Conservation (phyloP, 1,140 invertebrate species). For the Nephila pilipes region DNA sequence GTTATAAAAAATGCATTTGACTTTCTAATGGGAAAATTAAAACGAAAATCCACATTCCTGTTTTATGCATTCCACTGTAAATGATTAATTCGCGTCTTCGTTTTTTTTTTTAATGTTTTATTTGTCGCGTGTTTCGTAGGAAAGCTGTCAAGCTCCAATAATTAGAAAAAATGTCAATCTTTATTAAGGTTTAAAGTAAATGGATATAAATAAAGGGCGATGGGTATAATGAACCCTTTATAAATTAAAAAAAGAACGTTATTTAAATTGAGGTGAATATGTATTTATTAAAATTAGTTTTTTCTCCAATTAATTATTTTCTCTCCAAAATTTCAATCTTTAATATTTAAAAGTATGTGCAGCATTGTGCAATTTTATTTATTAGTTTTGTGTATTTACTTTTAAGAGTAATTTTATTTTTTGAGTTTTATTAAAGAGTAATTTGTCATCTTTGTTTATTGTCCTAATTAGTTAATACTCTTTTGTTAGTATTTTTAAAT, state of each 20-base stretch:
- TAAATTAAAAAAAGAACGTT: background rate
- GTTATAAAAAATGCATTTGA: constrained; percentile 72
- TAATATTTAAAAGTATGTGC: background rate
- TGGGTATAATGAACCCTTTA: background rate
- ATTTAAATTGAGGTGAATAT: constrained; percentile 28
- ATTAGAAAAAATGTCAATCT: constrained; percentile 35
- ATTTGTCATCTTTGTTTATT: too few species aligned
- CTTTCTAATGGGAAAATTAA: constrained; percentile 69
- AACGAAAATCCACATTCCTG: constrained; percentile 17
- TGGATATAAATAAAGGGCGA: background rate
- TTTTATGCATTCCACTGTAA: constrained; percentile 52
- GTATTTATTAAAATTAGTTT: constrained; percentile 36
- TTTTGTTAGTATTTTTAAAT: too few species aligned
- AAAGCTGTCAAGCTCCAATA: constrained; percentile 24
- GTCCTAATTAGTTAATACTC: too few species aligned
- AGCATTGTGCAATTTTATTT: background rate
- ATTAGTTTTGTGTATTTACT: too few species aligned
- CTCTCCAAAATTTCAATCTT: background rate
- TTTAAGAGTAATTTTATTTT: too few species aligned
- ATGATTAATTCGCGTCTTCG: constrained; percentile 41
- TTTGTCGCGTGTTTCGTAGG: background rate
- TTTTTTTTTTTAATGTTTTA: background rate
- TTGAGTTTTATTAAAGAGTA: too few species aligned
- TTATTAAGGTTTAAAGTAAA: constrained; percentile 9
- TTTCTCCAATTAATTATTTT: background rate